Evolutionary conservation across 2,113 vertebrate genomes (phyloP), one percentile per base, ranked within the genome.

Genomic region (Piaya cayana): DNA sequence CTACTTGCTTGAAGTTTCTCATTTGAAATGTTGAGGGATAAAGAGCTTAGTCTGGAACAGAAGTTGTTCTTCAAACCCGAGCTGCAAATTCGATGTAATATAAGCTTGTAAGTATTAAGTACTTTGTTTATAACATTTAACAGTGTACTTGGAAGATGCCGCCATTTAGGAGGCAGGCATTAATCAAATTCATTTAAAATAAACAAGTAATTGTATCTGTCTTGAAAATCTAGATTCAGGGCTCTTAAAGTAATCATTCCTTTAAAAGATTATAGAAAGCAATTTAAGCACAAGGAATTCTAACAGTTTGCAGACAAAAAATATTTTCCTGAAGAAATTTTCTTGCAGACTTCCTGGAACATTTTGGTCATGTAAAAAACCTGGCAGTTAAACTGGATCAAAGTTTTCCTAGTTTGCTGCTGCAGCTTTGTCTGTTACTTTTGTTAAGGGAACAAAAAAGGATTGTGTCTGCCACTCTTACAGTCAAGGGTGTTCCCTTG

Each of bases 1-100:
- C 25, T 70, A 43, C 29, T 36, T 91, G 50, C 50, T 81, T 81
- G 21, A 95, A 74, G 50, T 86, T 89, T 89, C 81, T 89, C 27
- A 86, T 86, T 89, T 96, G 60, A 89, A 84, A 79, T 86, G 72
- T 78, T 88, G 79, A 96, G 86, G 36, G 55, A 93, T 96, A 83
- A 96, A 96, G 82, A 95, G 86, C 76, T 92, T 92, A 86, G 80
- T 86, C 39, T 77, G 86, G 71, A 86, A 90, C 18, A 85, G 64
- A 67, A 59, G 32, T 82, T 91, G 55, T 70, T 90, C 39, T 74
- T 93, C 55, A 88, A 60, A 92, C 55, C 58, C 58, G 27, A 83
- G 68, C 88, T 95, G 68, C 58, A 76, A 90, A 86, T 95, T 86
- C 53, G 93, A 82, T 93, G 95, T 92, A 82, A 82, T 79, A 37